Conservation (phyloP, 64 coral and sea anemone species). For the Trachythela sp. region DNA sequence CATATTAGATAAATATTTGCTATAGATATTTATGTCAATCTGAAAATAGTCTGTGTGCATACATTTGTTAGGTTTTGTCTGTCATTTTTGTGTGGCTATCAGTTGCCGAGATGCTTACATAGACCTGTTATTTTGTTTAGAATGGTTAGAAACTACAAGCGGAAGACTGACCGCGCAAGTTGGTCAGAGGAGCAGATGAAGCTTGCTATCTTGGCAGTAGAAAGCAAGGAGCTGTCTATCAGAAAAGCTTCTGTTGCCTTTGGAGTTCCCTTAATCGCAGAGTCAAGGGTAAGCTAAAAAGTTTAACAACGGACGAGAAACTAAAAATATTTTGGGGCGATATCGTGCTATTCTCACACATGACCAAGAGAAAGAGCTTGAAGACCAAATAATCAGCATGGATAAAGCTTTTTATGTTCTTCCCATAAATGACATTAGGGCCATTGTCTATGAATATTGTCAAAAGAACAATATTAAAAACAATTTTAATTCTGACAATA, state of each 20-base stretch:
- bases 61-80: not conserved
- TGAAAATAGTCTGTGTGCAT: not conserved
- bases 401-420: too few species aligned
- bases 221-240: not conserved
- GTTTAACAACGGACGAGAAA: not conserved
- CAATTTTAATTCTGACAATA: too few species aligned
- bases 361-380: too few species aligned
- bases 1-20: not conserved
- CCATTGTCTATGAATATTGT: too few species aligned
- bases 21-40: not conserved
- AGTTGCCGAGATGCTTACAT: too few species aligned
- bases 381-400: too few species aligned
- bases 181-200: conserved; percentile 19
- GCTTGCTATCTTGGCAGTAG: conserved; percentile 12
- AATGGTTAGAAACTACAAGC: too few species aligned
- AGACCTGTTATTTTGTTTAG: too few species aligned
- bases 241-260: not conserved
- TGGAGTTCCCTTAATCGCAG: not conserved
- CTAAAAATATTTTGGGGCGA: not conserved
- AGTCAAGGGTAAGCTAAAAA: conserved; percentile 3
- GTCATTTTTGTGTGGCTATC: not conserved
- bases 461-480: too few species aligned
- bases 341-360: too few species aligned
- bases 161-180: conserved; percentile 4
- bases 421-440: too few species aligned